Percentiles rank a stretch among this genome's conserved stretches.
phyloP scores from a whole-genome alignment of 2,888 invertebrate species.

The Microplitis deprimator region DNA sequence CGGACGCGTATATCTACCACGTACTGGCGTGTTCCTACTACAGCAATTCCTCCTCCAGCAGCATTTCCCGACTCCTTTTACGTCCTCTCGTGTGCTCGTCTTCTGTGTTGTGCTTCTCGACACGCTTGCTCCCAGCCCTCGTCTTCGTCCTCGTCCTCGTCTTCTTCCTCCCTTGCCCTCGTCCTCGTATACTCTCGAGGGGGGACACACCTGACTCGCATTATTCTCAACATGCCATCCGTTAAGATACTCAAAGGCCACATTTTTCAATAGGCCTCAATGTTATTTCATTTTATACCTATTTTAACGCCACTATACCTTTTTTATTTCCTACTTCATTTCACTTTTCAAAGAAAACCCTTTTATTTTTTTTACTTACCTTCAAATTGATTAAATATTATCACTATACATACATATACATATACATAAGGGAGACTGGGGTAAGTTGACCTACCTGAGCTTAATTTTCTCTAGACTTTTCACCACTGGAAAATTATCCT shows the following conservation, averaged over 20 bases:
- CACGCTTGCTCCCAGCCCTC: slow-evolving; percentile 14
- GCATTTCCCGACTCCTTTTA: slow-evolving; percentile 16
- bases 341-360: not conserved
- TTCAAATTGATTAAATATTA: not conserved
- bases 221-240: slow-evolving; percentile 26
- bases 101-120: not conserved
- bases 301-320: not conserved
- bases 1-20: slow-evolving; percentile 51
- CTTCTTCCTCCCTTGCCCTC: slow-evolving; percentile 30
- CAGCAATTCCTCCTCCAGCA: not conserved
- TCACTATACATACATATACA: not conserved
- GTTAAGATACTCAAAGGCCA: slow-evolving; percentile 13
- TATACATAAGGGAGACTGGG: too few species aligned
- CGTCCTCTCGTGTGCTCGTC: slow-evolving; percentile 3
- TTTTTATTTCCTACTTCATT: not conserved
- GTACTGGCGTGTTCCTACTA: slow-evolving; percentile 42
- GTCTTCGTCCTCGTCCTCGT: not conserved
- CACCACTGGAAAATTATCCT: too few species aligned
- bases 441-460: too few species aligned
- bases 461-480: too few species aligned
- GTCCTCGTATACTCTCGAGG: not conserved
- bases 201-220: slow-evolving; percentile 35
- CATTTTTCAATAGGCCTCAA: slow-evolving; percentile 27
- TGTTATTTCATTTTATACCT: slow-evolving; percentile 19
- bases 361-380: too few species aligned